phyloP scores from a whole-genome alignment of 2,888 invertebrate genomes.

The Mechanitis messenoides region DNA sequence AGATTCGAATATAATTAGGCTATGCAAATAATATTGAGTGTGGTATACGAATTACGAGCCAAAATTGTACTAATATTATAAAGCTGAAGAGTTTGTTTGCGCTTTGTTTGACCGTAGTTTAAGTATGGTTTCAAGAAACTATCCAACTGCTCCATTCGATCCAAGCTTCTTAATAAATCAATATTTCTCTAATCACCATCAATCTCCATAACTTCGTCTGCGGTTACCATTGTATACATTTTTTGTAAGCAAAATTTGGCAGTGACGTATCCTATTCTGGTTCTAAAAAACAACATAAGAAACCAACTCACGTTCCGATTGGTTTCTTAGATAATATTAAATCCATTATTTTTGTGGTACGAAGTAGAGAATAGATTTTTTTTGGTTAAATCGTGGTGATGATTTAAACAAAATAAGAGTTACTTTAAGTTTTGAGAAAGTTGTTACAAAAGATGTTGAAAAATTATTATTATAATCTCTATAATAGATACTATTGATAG shows the following conservation, averaged over 20 bases:
- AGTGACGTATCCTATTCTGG: slow-evolving; percentile 45
- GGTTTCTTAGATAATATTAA: slow-evolving; percentile 48
- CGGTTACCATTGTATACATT: slow-evolving; percentile 50
- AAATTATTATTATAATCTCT: too few species aligned
- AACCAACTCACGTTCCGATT: slow-evolving; percentile 69
- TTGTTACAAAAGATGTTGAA: too few species aligned
- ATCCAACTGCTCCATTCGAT: background rate
- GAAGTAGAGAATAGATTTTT: background rate
- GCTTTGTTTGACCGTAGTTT: too few species aligned
- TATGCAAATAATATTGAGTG: too few species aligned
- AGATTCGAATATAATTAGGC: too few species aligned
- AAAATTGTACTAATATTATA: too few species aligned
- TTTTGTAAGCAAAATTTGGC: slow-evolving; percentile 43
- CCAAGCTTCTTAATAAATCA: slow-evolving; percentile 2
- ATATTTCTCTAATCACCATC: slow-evolving; percentile 22
- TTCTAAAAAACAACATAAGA: slow-evolving; percentile 50
- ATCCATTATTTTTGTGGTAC: slow-evolving; percentile 30
- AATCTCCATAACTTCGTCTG: slow-evolving; percentile 44
- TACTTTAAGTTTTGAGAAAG: too few species aligned
- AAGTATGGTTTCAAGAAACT: too few species aligned
- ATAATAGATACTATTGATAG: too few species aligned
- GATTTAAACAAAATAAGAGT: too few species aligned
- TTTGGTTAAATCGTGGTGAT: background rate
- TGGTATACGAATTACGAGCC: too few species aligned
- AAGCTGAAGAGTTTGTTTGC: too few species aligned